Conservation (phyloP, 2,888 invertebrate species). For the Calephelis perditalis region DNA sequence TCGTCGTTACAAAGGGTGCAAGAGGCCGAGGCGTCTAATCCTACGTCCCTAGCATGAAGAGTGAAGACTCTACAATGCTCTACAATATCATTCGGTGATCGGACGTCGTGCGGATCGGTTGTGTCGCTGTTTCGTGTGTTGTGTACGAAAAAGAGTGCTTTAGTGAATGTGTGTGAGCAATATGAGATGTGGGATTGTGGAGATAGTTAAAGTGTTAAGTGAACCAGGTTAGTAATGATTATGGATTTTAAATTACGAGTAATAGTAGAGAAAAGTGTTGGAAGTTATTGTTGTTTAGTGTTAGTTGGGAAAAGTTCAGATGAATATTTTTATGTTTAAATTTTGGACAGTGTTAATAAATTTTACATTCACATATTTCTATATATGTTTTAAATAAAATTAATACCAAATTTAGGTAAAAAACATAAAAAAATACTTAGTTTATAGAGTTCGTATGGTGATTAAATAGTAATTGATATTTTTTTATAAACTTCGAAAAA, state of each 20-base stretch:
- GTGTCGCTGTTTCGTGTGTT: conserved; percentile 9
- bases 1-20: conserved; percentile 4
- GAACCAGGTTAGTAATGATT: conserved; percentile 7
- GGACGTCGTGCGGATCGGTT: background rate
- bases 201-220: conserved; percentile 7
- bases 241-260: conserved; percentile 4
- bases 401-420: too few relatives aligned
- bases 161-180: conserved; percentile 12
- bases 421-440: too few relatives aligned
- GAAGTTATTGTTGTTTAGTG: background rate
- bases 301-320: too few relatives aligned
- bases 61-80: background rate
- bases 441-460: too few relatives aligned
- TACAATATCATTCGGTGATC: conserved; percentile 7
- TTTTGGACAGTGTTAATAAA: conserved; percentile 7
- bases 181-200: conserved; percentile 11
- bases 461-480: too few relatives aligned
- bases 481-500: too few relatives aligned
- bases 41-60: background rate
- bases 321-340: conserved; percentile 1
- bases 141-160: conserved; percentile 11
- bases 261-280: conserved; percentile 1
- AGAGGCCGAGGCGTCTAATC: conserved; percentile 1
- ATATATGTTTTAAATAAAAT: background rate
- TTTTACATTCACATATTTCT: conserved; percentile 3